Percentiles rank a stretch among this genome's conserved stretches.
Evolutionary conservation across 2,888 invertebrate species (phyloP).

Genomic region (Polyommatus icarus): DNA sequence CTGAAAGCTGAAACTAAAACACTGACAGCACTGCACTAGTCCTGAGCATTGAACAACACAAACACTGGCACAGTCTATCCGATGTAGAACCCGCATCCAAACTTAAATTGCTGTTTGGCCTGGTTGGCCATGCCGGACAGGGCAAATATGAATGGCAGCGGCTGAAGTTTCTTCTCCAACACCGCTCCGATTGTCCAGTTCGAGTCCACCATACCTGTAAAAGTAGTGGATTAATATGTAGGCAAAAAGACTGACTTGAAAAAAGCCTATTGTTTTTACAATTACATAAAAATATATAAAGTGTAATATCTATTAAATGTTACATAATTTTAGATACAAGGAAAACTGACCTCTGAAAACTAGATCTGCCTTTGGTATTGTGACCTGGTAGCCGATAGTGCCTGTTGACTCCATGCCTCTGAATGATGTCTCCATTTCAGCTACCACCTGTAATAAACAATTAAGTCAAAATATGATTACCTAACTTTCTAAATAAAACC

Average conservation of each 20-base stretch:
- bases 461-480: not conserved
- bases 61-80: slow-evolving; percentile 79
- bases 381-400: slow-evolving; percentile 96
- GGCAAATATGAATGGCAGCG: slow-evolving; percentile 95
- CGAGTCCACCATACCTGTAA: slow-evolving; percentile 92
- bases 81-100: slow-evolving; percentile 96
- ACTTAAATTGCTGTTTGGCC: slow-evolving; percentile 93
- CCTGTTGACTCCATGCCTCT: slow-evolving; percentile 94
- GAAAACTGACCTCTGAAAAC: slow-evolving; percentile 89
- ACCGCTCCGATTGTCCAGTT: slow-evolving; percentile 97
- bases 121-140: slow-evolving; percentile 96
- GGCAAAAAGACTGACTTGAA: not conserved
- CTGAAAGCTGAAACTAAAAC: not conserved
- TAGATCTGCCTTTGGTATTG: slow-evolving; percentile 96
- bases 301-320: no score
- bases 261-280: no score
- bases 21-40: slow-evolving; percentile 26
- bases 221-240: slow-evolving; percentile 13
- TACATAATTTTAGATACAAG: not conserved
- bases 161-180: slow-evolving; percentile 95
- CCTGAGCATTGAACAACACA: slow-evolving; percentile 32
- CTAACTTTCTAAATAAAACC: not conserved
- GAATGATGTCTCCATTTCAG: slow-evolving; percentile 96
- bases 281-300: no score
- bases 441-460: slow-evolving; percentile 85